These are phyloP conservation scores for Dichetophora obliterata DNA, from an alignment of 2,888 invertebrate species.

Conservation along the genomic window DNA sequence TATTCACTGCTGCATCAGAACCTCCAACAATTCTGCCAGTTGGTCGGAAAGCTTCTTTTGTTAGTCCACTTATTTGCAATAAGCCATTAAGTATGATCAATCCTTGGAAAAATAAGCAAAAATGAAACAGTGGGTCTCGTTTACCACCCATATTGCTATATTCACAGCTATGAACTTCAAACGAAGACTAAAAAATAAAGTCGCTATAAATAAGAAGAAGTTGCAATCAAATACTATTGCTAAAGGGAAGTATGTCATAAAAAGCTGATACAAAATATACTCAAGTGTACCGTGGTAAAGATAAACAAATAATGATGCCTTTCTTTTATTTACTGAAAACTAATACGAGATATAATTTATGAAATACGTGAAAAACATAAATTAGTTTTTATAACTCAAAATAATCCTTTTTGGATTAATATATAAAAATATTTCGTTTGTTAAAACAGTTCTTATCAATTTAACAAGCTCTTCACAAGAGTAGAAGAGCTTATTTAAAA, in stretches of 20 bases:
- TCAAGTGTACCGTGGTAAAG: background rate
- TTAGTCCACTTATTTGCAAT: background rate
- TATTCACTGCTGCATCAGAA: constrained; percentile 54
- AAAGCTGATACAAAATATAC: too few relatives aligned
- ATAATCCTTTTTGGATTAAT: background rate
- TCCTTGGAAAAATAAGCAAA: background rate
- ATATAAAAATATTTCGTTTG: too few relatives aligned
- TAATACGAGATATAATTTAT: background rate
- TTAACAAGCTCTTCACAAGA: too few relatives aligned
- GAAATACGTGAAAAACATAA: background rate
- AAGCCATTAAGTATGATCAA: background rate
- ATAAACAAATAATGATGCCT: background rate
- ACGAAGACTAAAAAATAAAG: background rate
- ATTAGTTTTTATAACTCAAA: background rate
- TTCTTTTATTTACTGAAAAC: background rate
- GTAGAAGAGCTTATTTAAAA: too few relatives aligned
- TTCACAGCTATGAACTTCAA: constrained; percentile 1
- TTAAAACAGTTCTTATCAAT: too few relatives aligned
- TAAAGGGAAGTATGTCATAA: background rate
- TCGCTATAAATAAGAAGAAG: background rate
- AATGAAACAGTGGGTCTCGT: background rate
- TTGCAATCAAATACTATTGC: background rate
- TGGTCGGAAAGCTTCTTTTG: constrained; percentile 11
- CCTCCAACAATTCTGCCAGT: constrained; percentile 62
- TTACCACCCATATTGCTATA: constrained; percentile 9